A percentile compares a stretch with the other conserved stretches of the same genome.
Evolutionary conservation across 2,888 invertebrate genomes (phyloP).

Genomic region (Trichogramma evanescens): DNA sequence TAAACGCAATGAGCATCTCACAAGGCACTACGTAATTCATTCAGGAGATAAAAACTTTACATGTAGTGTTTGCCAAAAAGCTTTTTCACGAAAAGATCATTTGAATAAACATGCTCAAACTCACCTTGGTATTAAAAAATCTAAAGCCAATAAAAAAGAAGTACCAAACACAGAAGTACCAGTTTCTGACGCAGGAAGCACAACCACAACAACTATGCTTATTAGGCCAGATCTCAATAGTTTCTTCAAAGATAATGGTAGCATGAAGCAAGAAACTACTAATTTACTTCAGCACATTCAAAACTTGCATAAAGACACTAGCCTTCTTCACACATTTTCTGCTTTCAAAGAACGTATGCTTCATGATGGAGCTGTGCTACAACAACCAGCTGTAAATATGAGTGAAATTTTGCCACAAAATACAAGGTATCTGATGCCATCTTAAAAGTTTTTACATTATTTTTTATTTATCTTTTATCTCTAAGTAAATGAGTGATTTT

Average conservation of each 20-base stretch:
- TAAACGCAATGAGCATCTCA: slow-evolving; percentile 52
- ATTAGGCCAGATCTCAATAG: slow-evolving; percentile 25
- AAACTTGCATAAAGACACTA: slow-evolving; percentile 40
- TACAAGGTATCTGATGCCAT: slow-evolving; percentile 44
- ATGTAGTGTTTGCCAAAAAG: slow-evolving; percentile 49
- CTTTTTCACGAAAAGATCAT: slow-evolving; percentile 51
- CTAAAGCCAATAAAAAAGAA: slow-evolving; percentile 37
- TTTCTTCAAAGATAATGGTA: slow-evolving; percentile 32
- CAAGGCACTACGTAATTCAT: slow-evolving; percentile 51
- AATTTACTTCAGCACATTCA: slow-evolving; percentile 39
- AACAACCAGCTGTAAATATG: slow-evolving; percentile 42
- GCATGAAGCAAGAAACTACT: slow-evolving; percentile 34
- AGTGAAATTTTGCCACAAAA: slow-evolving; percentile 44
- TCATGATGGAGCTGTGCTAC: slow-evolving; percentile 33
- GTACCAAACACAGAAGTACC: slow-evolving; percentile 7
- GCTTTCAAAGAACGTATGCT: slow-evolving; percentile 42
- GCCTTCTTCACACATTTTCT: slow-evolving; percentile 39
- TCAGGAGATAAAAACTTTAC: slow-evolving; percentile 50
- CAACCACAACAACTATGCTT: slow-evolving; percentile 3
- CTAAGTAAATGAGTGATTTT: background rate
- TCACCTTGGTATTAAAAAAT: slow-evolving; percentile 42
- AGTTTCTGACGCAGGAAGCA: background rate
- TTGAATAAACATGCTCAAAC: slow-evolving; percentile 50
- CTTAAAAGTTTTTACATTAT: slow-evolving; percentile 29
- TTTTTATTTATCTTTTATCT: slow-evolving; percentile 10